A percentile compares a stretch with the other conserved stretches of the same genome.
These are phyloP conservation scores for Henricia sp. DNA, from an alignment of 53 echinoderm and acorn worm genomes.

Conservation along the genomic window DNA sequence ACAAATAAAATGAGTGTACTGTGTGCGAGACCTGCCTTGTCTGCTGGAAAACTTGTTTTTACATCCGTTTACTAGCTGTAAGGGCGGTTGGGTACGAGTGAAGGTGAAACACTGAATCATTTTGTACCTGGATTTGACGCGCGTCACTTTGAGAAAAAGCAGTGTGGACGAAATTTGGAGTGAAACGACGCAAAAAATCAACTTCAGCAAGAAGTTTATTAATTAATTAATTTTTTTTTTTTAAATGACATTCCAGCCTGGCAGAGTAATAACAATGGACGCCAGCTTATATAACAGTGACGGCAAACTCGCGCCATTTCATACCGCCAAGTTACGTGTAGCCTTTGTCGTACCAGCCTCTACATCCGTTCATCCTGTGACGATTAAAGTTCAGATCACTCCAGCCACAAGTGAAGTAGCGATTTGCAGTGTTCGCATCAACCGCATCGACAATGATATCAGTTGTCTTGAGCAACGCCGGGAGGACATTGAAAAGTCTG, in stretches of 20 bases:
- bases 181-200: too few species aligned
- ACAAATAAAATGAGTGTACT: too few species aligned
- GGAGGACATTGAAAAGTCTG: conserved; percentile 7
- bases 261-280: neutral
- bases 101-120: too few species aligned
- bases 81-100: too few species aligned
- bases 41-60: too few species aligned
- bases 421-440: conserved; percentile 46
- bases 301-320: conserved; percentile 11
- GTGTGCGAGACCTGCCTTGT: too few species aligned
- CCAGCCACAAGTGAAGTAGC: neutral
- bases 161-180: too few species aligned
- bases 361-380: neutral
- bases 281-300: conserved; percentile 2
- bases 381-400: neutral
- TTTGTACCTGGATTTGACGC: too few species aligned
- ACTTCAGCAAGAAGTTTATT: too few species aligned
- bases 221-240: neutral
- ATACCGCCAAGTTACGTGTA: conserved; percentile 30
- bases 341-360: conserved; percentile 16
- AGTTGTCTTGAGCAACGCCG: conserved; percentile 55
- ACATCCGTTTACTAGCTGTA: too few species aligned
- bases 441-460: conserved; percentile 37
- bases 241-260: neutral
- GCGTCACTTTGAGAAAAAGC: too few species aligned